Evolutionary conservation across 2,797 vertebrate genomes (phyloP), one percentile per base, ranked within the genome.

Genomic region (Muscicapa comitata): DNA sequence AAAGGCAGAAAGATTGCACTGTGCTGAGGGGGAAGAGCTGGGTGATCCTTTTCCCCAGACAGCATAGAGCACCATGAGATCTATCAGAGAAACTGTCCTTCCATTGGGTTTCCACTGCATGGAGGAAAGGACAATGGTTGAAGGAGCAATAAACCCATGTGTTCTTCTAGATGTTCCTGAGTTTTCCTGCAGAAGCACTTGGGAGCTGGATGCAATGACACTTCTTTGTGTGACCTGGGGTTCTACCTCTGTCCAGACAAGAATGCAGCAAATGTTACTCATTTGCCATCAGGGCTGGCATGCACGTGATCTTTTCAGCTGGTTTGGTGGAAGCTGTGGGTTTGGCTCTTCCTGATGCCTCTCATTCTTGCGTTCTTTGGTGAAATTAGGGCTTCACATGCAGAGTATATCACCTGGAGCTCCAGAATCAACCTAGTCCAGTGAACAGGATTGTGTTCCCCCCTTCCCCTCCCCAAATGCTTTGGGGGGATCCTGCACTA

Each of bases 401-500:
- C 17, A 40, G 13, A 20, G 5, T 43, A 24, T 50, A 78, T 33
- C 71, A 66, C 20, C 31, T 58, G 24, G 40, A 82, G 11, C 13
- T 77, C 29, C 31, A 78, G 42, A 82, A 58, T 33, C 15, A 85
- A 4, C 29, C 11, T n/a, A 54, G 13, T 72, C n/a, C 54, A 72
- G 29, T 25, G 17, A 67, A 53, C 2, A 8, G 21, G 29, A 55
- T 10, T 23, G 12, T 31, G 14, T 21, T 87, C 9, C 51, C 11
- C 13, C 19, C 7, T 86, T 55, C 7, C 2, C 6, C 8, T 59
- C 21, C 9, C 63, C 1, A 0, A 8, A 21, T 81, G 11, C 17
- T 73, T 71, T 59, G 2, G 0, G 24, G 13, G 6, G 1, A 42
- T 48, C n/a, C 57, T 70, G 29, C 31, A 29, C 14, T 70, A 17